phyloP scores from a whole-genome alignment of 2,113 vertebrate genomes.

The Psammodynastes pulverulentus region DNA sequence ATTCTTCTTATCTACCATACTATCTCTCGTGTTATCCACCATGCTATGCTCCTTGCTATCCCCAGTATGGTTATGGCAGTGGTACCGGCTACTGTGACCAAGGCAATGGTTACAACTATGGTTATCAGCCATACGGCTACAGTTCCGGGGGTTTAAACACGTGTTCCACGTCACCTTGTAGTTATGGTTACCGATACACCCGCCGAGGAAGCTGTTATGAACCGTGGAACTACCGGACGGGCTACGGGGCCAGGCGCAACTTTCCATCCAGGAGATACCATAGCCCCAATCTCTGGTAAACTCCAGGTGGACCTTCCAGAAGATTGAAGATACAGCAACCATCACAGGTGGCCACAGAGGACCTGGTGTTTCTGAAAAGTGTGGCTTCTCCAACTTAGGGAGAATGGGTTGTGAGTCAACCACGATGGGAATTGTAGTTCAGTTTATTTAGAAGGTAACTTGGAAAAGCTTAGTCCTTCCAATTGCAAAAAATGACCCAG shows the following conservation, averaged over 20 bases:
- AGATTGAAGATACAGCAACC: background rate
- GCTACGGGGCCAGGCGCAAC: background rate
- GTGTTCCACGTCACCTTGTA: background rate
- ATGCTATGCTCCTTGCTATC: background rate
- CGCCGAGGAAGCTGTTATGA: background rate
- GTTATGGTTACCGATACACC: constrained; percentile 21
- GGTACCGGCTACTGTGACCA: background rate
- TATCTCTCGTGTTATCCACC: background rate
- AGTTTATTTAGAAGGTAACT: background rate
- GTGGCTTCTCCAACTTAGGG: background rate
- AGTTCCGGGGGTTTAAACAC: background rate
- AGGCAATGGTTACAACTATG: background rate
- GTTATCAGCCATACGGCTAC: background rate
- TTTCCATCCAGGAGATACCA: background rate
- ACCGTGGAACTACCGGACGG: background rate
- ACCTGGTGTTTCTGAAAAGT: background rate
- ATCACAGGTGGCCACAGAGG: too few species aligned
- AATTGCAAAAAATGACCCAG: background rate
- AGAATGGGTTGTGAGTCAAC: background rate
- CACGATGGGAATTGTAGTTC: background rate
- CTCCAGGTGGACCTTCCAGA: too few species aligned
- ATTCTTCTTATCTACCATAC: background rate
- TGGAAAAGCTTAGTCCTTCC: background rate
- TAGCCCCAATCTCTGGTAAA: background rate
- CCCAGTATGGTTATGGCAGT: background rate